Percentiles rank a stretch among this genome's conserved stretches.
phyloP scores from a whole-genome alignment of 2,113 vertebrate genomes.

The Channa maculata region DNA sequence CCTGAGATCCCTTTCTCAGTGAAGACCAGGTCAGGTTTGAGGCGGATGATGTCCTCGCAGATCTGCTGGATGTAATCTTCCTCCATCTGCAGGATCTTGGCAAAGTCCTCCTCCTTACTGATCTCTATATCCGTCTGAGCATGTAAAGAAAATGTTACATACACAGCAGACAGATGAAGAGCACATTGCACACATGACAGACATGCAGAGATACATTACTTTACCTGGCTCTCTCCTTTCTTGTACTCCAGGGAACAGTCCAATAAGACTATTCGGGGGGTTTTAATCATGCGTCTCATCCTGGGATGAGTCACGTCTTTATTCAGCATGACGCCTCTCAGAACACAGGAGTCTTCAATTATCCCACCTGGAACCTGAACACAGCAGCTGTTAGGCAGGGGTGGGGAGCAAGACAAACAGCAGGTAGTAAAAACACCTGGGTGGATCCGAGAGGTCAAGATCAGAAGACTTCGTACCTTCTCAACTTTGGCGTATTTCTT shows the following conservation, averaged over 20 bases:
- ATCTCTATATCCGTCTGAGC: constrained; percentile 96
- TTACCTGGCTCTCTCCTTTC: constrained; percentile 98
- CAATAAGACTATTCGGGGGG: constrained; percentile 91
- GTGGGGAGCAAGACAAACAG: too few relatives aligned
- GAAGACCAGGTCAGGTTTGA: constrained; percentile 95
- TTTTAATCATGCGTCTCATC: constrained; percentile 92
- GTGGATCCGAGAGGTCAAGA: too few relatives aligned
- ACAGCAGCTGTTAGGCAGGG: not conserved
- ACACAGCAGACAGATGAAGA: not conserved
- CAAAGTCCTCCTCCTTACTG: constrained; percentile 94
- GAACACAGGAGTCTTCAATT: constrained; percentile 92
- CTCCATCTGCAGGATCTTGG: constrained; percentile 96
- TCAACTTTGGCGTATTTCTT: constrained; percentile 98
- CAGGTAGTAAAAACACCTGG: too few relatives aligned
- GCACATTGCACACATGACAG: too few relatives aligned
- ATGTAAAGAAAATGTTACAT: too few relatives aligned
- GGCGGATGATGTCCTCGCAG: constrained; percentile 92
- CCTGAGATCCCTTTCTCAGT: constrained; percentile 97
- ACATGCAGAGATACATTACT: fast-evolving
- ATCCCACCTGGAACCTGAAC: constrained; percentile 92
- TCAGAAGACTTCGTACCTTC: constrained; percentile 80
- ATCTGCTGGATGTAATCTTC: constrained; percentile 97
- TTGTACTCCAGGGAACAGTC: constrained; percentile 98
- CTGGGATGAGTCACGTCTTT: constrained; percentile 95
- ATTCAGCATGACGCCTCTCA: constrained; percentile 95